Conservation (phyloP, 2,113 vertebrate species). For the Clarias macrocephalus region DNA sequence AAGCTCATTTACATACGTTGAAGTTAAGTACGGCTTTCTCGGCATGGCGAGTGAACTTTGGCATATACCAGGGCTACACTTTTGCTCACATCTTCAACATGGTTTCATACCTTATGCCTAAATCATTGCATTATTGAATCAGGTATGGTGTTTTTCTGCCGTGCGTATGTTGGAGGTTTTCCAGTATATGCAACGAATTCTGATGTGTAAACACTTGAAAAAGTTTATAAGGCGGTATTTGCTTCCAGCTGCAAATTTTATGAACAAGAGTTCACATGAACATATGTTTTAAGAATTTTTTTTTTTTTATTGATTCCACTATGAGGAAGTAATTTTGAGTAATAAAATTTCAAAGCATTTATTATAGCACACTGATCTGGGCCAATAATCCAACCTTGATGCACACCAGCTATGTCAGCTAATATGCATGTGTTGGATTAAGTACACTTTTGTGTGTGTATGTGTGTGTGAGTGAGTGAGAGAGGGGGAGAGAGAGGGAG, state of each 20-base stretch:
- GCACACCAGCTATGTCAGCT: background rate
- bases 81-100: background rate
- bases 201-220: background rate
- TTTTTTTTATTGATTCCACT: background rate
- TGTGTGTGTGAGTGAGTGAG: background rate
- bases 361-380: background rate
- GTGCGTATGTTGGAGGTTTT: background rate
- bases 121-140: background rate
- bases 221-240: background rate
- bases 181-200: background rate
- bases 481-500: background rate
- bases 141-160: background rate
- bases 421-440: background rate
- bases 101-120: background rate
- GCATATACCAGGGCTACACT: background rate
- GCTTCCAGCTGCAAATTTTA: background rate
- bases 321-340: background rate
- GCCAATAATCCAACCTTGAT: background rate
- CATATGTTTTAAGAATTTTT: background rate
- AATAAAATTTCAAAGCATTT: background rate
- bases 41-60: background rate
- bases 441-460: background rate
- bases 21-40: background rate
- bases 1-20: background rate
- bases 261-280: background rate